Base-by-base conservation (phyloP, 1,140 invertebrate genomes). In the Micrasema minimum region DNA sequence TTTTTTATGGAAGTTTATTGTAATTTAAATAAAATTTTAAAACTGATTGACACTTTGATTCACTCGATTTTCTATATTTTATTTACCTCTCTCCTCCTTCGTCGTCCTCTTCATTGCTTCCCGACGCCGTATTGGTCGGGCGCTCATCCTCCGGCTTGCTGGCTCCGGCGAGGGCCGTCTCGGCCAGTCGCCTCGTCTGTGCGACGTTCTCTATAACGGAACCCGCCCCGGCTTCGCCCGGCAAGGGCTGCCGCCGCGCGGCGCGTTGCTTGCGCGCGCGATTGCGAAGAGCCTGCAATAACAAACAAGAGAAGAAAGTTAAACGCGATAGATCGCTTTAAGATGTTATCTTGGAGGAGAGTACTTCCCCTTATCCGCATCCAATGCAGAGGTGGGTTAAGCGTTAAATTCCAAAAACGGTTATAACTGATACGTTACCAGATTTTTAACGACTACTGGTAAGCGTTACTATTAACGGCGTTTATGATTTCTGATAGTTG, bases 201-300 rank as follows among this genome's bases (percentile, higher is more conserved):
- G 92, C 91, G 57, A 95, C 87, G 80, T 96, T 96, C 83, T 96
- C 93, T 80, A 96, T 95, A 74, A 96, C 92, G 77, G 92, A 92
- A 26, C 92, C 92, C 1, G 91, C 90, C 71, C 90, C 90, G 65
- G 91, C 89, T 61, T 92, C 89, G 46, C 88, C 85, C 9, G 87
- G 87, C 69, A 90, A 82, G 72, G 91, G 88, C 3, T 91, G 90
- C 80, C 92, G 93, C 72, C 92, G 87, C 31, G 89, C 90, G 26
- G 90, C 89, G 55, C 89, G 85, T 73, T 92, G 89, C 80, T 95
- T 94, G 77, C 90, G 90, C 16, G 95, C 95, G 75, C 96, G 87
- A 72, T 91, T 90, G 46, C 93, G 88, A 77, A 99, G 80, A 12
- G 87, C 87, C 87, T 88, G 78, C 11, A 72, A 67, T 14, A 50